These are phyloP conservation scores for Antechinus stuartii DNA, from an alignment of 2,113 vertebrate species.

Conservation along the genomic window DNA sequence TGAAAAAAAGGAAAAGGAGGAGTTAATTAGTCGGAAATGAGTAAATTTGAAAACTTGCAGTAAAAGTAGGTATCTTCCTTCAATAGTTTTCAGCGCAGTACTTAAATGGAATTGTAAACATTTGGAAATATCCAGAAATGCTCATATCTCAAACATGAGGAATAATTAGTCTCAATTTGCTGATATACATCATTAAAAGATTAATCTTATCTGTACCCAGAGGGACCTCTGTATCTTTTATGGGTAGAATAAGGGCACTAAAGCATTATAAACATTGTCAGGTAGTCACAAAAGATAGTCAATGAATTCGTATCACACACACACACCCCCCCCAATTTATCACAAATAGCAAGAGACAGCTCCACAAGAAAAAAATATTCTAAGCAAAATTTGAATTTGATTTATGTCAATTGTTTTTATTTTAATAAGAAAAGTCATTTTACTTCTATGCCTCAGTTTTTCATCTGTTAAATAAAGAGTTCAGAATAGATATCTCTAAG, in stretches of 20 bases:
- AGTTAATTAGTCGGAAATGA: not conserved
- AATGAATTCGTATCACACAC: not conserved
- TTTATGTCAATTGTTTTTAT: not conserved
- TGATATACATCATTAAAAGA: not conserved
- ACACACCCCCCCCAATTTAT: not conserved
- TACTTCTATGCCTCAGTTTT: not conserved
- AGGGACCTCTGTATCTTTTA: not conserved
- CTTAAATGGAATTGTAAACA: not conserved
- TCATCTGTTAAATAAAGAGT: not conserved
- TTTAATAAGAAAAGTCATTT: not conserved
- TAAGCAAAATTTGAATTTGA: not conserved
- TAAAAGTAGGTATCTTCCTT: not conserved
- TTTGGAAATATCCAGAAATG: not conserved
- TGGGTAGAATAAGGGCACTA: not conserved
- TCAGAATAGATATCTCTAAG: not conserved
- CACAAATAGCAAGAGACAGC: not conserved
- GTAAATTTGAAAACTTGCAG: not conserved
- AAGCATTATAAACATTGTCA: not conserved
- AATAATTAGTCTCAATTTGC: not conserved
- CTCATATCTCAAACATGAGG: not conserved
- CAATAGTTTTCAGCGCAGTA: not conserved
- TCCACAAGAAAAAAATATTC: not conserved
- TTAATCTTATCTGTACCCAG: not conserved
- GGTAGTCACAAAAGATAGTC: not conserved
- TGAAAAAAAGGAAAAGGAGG: not conserved